phyloP scores from a whole-genome alignment of 2,113 vertebrate genomes.

The Tursiops truncatus region DNA sequence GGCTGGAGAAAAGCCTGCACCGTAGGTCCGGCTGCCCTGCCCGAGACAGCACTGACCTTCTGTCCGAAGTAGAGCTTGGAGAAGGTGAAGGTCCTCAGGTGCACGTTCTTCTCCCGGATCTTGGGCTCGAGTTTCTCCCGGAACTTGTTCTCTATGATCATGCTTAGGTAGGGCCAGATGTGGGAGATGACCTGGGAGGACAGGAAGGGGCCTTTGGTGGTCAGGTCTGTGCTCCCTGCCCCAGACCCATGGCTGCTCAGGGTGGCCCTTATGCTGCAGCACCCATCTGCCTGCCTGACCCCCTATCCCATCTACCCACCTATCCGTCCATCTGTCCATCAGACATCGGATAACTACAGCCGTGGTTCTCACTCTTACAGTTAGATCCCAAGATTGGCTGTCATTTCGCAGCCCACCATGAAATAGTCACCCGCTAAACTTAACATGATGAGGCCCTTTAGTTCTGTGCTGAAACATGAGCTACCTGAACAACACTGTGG shows the following conservation, averaged over 20 bases:
- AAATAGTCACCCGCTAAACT: neutral
- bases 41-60: conserved; percentile 79
- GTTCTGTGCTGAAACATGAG: neutral
- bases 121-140: conserved; percentile 90
- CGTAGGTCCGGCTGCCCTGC: neutral
- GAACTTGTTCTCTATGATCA: conserved; percentile 94
- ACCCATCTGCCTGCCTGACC: neutral
- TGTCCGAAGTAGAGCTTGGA: conserved; percentile 95
- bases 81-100: conserved; percentile 93
- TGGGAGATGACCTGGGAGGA: conserved; percentile 89
- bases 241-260: neutral
- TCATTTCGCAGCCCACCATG: neutral
- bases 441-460: neutral
- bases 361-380: neutral
- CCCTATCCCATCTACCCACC: neutral
- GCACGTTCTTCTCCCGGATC: conserved; percentile 87
- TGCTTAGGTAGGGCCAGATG: conserved; percentile 95
- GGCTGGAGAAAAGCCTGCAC: neutral
- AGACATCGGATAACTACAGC: neutral
- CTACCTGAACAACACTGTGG: neutral
- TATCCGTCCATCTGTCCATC: neutral
- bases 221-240: neutral
- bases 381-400: neutral
- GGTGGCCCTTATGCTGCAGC: accelerated
- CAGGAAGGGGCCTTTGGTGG: neutral